phyloP scores from a whole-genome alignment of 1,140 invertebrate genomes.

The Coelopa frigida region DNA sequence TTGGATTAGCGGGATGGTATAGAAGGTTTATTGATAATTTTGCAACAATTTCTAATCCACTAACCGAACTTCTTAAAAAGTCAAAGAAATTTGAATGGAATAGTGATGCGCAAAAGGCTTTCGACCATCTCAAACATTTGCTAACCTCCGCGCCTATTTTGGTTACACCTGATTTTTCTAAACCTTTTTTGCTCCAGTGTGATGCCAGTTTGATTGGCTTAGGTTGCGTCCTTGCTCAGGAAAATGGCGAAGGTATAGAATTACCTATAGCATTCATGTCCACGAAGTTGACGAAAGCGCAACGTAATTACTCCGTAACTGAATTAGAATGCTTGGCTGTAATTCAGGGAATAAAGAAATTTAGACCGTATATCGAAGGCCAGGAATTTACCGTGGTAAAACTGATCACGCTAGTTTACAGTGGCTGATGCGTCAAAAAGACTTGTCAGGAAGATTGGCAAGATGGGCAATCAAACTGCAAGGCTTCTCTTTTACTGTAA shows the following conservation, averaged over 20 bases:
- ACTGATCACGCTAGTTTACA: slow-evolving; percentile 24
- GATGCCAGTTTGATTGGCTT: slow-evolving; percentile 35
- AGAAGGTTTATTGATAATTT: slow-evolving; percentile 9
- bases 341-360: slow-evolving; percentile 42
- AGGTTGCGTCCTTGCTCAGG: slow-evolving; percentile 35
- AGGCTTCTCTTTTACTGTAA: slow-evolving; percentile 22
- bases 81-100: slow-evolving; percentile 18
- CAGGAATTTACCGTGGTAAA: slow-evolving; percentile 35
- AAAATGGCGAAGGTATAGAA: slow-evolving; percentile 17
- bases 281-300: slow-evolving; percentile 5
- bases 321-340: slow-evolving; percentile 45
- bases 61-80: slow-evolving; percentile 10
- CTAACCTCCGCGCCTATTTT: slow-evolving; percentile 35
- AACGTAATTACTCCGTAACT: slow-evolving; percentile 23
- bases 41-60: slow-evolving; percentile 4
- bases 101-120: slow-evolving; percentile 27
- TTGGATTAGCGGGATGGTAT: slow-evolving; percentile 10
- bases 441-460: slow-evolving; percentile 23
- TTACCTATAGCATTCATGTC: slow-evolving; percentile 36
- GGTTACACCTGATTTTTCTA: slow-evolving; percentile 25
- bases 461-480: slow-evolving; percentile 26
- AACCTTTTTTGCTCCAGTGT: slow-evolving; percentile 33
- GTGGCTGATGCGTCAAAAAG: slow-evolving; percentile 20
- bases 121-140: slow-evolving; percentile 23
- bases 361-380: slow-evolving; percentile 42